Percentiles rank a stretch among this genome's conserved stretches.
These are phyloP conservation scores for Egretta garzetta DNA, from an alignment of 2,113 vertebrate genomes.

Conservation along the genomic window DNA sequence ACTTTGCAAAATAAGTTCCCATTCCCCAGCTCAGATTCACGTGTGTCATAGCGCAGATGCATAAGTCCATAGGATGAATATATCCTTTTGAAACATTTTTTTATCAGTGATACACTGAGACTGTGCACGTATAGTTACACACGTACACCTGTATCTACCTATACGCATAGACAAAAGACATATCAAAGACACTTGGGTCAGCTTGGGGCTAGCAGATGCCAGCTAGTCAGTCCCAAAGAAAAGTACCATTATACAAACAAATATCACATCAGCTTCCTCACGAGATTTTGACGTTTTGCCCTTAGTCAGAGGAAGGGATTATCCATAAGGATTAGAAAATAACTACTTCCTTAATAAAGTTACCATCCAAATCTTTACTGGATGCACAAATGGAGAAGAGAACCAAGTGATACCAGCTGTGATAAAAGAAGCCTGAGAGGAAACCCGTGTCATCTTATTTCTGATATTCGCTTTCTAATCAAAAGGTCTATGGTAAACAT, in stretches of 20 bases:
- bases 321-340: neutral
- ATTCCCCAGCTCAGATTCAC: neutral
- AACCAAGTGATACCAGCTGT: neutral
- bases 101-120: neutral
- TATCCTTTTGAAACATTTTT: neutral
- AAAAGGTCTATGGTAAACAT: neutral
- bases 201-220: neutral
- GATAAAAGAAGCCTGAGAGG: neutral
- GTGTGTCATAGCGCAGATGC: neutral
- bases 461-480: neutral
- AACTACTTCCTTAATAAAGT: neutral
- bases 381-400: neutral
- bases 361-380: neutral
- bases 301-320: neutral
- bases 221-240: neutral
- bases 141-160: neutral
- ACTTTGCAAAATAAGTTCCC: neutral
- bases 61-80: neutral
- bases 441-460: neutral
- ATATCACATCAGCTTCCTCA: neutral
- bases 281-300: neutral
- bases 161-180: neutral
- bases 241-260: neutral
- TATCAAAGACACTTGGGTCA: neutral
- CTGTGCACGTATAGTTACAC: accelerated